Base-by-base conservation (phyloP, 1,140 invertebrate species). In the Heliconius nattereri region DNA sequence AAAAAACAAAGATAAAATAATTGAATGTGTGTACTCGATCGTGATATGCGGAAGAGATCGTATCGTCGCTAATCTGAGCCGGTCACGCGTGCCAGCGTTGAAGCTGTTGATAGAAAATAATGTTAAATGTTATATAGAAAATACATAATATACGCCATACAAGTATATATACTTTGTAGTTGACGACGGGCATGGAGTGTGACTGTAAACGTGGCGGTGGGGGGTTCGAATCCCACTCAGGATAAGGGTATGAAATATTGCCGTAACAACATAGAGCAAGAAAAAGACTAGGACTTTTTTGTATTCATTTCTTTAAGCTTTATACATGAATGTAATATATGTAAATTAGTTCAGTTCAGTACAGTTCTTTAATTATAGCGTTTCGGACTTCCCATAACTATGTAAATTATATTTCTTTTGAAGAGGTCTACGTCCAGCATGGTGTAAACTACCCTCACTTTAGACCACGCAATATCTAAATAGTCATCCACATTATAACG, bases 21-120 rank as follows among this genome's bases (percentile, higher is more conserved):
- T 37, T 72, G 37, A 40, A 70, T 66, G 75, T 75, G 40, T 60
- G 75, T 76, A 26, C 60, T 66, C 60, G 60, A 77, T 75, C 78
- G 79, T 80, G 81, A 83, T 79, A 88, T 81, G 81, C 84, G 87
- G 87, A 86, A 87, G 85, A 83, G 87, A 86, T 85, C 79, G 78
- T 49, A 85, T 87, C 86, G 71, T 73, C 49, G 81, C 87, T 85
- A 87, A 86, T 89, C 85, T 83, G 71, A 70, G 40, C 40, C 52
- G 82, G 82, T 86, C 86, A 89, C 85, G 87, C 77, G 81, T 81
- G 54, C 54, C 54, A 66, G 60, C 16, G 23, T 11, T 66, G 23
- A 19, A 66, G 60, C 60, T 26, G 60, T 16, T 66, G 9, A 29
- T 66, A 29, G 60, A 29, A 66, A 66, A 66, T 19, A 26, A 16